Evolutionary conservation across 64 coral and sea anemone genomes (phyloP).

Genomic region (Stichodactyla helianthus): DNA sequence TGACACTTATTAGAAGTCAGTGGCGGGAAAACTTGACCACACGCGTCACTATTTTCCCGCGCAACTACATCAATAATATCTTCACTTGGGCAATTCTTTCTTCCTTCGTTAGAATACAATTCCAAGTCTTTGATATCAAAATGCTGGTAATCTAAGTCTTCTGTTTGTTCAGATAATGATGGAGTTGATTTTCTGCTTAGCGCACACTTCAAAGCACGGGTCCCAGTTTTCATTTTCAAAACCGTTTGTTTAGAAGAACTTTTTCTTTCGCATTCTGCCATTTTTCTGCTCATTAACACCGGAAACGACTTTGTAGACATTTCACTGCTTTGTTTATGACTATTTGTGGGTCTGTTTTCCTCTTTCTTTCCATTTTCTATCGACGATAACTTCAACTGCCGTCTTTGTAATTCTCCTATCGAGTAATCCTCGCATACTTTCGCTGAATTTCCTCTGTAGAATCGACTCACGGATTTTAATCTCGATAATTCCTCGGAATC

Average conservation of each 20-base stretch:
- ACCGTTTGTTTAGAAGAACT: not conserved
- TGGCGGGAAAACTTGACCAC: constrained; percentile 3
- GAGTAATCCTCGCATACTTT: not conserved
- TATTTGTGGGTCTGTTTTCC: not conserved
- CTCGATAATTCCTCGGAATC: not conserved
- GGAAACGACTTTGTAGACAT: not conserved
- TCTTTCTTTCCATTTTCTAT: not conserved
- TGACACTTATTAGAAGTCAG: constrained; percentile 24
- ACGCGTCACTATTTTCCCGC: constrained; percentile 17
- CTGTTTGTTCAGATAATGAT: not conserved
- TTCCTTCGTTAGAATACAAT: constrained; percentile 1
- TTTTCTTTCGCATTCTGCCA: not conserved
- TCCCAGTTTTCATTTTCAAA: not conserved
- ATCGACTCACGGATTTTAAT: not conserved
- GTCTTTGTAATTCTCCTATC: not conserved
- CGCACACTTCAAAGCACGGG: constrained; percentile 22
- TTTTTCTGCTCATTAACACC: not conserved
- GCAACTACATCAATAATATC: constrained; percentile 31
- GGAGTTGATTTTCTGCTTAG: constrained; percentile 24
- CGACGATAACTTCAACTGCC: not conserved
- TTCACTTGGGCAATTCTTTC: not conserved
- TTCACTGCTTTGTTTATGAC: not conserved
- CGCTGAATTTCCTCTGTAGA: not conserved
- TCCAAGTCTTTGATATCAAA: constrained; percentile 34
- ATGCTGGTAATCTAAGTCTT: constrained; percentile 40